A percentile compares a stretch with the other conserved stretches of the same genome.
These are phyloP conservation scores for Globodera rostochiensis DNA, from an alignment of 1,140 invertebrate genomes.

Conservation along the genomic window DNA sequence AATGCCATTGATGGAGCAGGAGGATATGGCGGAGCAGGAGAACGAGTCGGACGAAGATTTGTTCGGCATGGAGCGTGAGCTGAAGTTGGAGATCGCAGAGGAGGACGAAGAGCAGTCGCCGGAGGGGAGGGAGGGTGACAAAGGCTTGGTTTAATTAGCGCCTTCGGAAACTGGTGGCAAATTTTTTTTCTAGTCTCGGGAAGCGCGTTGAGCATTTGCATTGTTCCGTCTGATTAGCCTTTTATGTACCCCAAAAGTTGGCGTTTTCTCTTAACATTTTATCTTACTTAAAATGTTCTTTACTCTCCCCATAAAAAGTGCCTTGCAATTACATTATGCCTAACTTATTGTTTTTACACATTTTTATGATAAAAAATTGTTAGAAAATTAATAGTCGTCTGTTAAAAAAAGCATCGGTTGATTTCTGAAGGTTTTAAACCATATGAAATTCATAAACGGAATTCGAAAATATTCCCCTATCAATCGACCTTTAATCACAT, in stretches of 20 bases:
- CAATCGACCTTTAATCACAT: no score
- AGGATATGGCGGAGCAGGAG: not conserved
- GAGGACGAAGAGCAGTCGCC: constrained; percentile 28
- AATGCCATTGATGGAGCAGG: not conserved
- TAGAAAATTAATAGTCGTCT: no score
- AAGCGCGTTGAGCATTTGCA: not conserved
- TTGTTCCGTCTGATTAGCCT: not conserved
- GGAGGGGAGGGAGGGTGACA: not conserved
- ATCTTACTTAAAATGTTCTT: not conserved
- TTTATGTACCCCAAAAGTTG: not conserved
- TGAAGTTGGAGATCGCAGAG: constrained; percentile 20
- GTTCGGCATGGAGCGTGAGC: not conserved
- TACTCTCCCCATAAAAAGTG: not conserved
- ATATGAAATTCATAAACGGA: no score
- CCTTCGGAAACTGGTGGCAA: not conserved
- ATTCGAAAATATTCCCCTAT: no score
- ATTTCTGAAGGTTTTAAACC: no score
- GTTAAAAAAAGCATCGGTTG: no score
- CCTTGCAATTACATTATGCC: not conserved
- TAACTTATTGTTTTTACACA: not conserved
- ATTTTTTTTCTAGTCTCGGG: not conserved
- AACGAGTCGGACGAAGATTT: constrained; percentile 17
- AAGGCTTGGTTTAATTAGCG: not conserved
- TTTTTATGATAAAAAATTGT: no score
- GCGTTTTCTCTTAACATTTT: not conserved